Evolutionary conservation across 2,797 vertebrate genomes (phyloP), one percentile per base, ranked within the genome.

Genomic region (Falco cherrug): DNA sequence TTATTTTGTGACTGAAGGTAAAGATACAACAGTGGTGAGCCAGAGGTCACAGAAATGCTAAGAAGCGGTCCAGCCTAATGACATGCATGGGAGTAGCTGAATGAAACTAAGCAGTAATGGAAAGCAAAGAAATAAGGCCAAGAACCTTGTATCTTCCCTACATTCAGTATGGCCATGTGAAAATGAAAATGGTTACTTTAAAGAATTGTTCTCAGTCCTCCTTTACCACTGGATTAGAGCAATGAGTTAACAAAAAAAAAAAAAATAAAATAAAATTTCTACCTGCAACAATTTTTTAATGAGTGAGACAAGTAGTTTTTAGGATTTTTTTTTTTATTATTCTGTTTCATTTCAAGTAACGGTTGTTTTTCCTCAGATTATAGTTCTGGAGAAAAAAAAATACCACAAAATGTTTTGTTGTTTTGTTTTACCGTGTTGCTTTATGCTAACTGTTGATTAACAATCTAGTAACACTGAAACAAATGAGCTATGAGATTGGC

Each of bases 1-100:
- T 53, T 91, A 67, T 80, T 94, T 94, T 89, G 76, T 35, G 24
- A 59, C 77, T 35, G 59, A 96, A 94, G 33, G n/a, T 75, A 59
- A 88, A 88, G 64, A 41, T 4, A 41, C 21, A 51, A 35, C 16
- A 83, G 33, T 6, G 22, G 64, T 68, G 17, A 90, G 22, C 7
- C 28, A 68, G 37, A 81, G 90, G 24, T 47, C 50, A 69, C 48
- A 65, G 29, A 71, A 81, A 57, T 47, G 21, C 22, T 54, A 85
- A 71, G 16, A 7, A 50, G 41, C 8, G 90, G 26, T 39, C 21
- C 39, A 88, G 24, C 13, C 41, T 41, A 60, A 51, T 26, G 4
- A 25, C 35, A 51, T 21, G 20, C 35, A 33, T 59, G 21, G 45
- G 24, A 83, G 74, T 28, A 84, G 33, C 37, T 77, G 76, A 74